Base-by-base conservation (phyloP, 2,113 vertebrate genomes). In the Genyomyrus donnyi region DNA sequence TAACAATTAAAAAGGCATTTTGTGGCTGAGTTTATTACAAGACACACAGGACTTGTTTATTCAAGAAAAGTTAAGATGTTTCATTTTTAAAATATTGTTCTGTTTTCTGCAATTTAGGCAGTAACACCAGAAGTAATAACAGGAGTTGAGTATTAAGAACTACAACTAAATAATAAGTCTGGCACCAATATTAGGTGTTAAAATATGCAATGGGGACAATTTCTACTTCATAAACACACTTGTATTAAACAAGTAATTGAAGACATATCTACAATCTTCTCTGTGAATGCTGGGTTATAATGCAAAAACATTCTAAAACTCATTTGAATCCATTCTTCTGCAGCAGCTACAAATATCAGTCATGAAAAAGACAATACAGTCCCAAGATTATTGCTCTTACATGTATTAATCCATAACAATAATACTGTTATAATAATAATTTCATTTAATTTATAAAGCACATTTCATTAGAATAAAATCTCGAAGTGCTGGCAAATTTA, bases 21-120 rank as follows among this genome's bases (percentile, higher is more conserved):
- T 70, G 62, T 70, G n/a, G 62, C 62, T 31, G 8, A 70, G 24
- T 70, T 70, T 80, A 19, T 19, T 80, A 35, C n/a, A 42, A 15
- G 17, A 5, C 70, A 15, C 31, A 10, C 5, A 35, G 70, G 13
- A 80, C 74, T 80, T 80, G 4, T 35, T 42, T 19, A 39, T 42
- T 80, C 13, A 80, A 80, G 35, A 80, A 80, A 80, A 80, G 35
- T 86, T 86, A 86, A 85, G 46, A 85, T 85, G 83, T 86, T n/a
- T 86, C 9, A 42, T 48, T 48, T 45, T 11, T 6, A 3, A 3
- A 48, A 50, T 46, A 19, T 48, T 53, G 52, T 19, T 85, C 21
- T 49, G 46, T 49, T n/a, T 27, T 50, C 10, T 24, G 45, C 48
- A 85, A 45, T 85, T 85, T 46, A 9, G 1, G 42, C 21, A 85